phyloP scores from a whole-genome alignment of 64 coral and sea anemone species.

The Dendronephthya gigantea region DNA sequence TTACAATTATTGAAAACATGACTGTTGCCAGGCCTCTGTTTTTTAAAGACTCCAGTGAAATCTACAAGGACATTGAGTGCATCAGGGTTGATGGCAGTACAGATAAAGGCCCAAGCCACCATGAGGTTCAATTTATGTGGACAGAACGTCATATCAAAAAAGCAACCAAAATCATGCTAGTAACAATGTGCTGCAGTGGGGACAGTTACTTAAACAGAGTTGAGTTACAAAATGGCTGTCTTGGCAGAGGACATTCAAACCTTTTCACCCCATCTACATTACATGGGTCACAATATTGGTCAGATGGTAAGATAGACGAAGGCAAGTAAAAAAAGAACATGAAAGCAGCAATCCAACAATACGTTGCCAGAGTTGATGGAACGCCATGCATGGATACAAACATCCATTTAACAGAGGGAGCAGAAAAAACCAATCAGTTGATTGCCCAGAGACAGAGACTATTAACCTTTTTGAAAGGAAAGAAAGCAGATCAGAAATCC shows the following conservation, averaged over 20 bases:
- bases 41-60: too few species aligned
- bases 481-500: too few species aligned
- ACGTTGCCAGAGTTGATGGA: background rate
- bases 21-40: too few species aligned
- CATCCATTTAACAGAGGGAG: too few species aligned
- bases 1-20: background rate
- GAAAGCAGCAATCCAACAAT: background rate
- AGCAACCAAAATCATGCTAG: background rate
- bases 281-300: too few species aligned
- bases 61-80: background rate
- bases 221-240: background rate
- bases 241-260: background rate
- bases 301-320: too few species aligned
- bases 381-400: too few species aligned
- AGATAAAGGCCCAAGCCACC: background rate
- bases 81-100: background rate
- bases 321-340: too few species aligned
- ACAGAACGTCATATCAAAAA: background rate
- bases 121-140: background rate
- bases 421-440: too few species aligned
- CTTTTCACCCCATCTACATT: too few species aligned
- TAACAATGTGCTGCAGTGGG: background rate
- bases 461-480: too few species aligned
- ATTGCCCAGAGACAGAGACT: too few species aligned
- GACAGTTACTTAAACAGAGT: background rate